phyloP scores from a whole-genome alignment of 2,888 invertebrate genomes.

The Microplitis deprimator region DNA sequence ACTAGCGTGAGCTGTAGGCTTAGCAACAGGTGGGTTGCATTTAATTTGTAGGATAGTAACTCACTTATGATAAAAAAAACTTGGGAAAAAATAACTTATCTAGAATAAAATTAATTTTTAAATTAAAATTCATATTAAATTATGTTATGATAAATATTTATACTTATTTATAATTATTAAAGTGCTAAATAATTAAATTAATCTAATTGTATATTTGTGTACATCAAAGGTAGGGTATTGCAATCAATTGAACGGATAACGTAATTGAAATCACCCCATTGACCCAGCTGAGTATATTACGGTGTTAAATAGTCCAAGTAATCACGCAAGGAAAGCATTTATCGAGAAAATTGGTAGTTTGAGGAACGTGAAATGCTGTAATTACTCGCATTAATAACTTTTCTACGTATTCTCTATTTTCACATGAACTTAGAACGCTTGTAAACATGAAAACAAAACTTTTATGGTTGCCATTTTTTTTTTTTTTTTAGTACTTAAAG shows the following conservation, averaged over 20 bases:
- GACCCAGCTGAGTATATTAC: conserved; percentile 20
- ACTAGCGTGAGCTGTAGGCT: conserved; percentile 51
- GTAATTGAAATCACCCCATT: not conserved
- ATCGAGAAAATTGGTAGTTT: conserved; percentile 23
- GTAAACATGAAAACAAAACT: not conserved
- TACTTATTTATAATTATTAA: not conserved
- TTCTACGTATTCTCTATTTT: not conserved
- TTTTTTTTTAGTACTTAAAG: not conserved
- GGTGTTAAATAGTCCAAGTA: not conserved
- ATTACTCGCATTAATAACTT: conserved; percentile 23
- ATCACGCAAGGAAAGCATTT: conserved; percentile 22
- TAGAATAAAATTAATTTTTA: not conserved
- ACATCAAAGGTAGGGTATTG: not conserved
- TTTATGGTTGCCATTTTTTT: not conserved
- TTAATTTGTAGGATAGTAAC: conserved; percentile 43
- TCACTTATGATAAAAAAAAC: not conserved
- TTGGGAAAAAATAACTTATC: not conserved
- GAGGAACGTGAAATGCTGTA: conserved; percentile 24
- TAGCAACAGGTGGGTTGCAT: conserved; percentile 64
- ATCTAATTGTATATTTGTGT: not conserved
- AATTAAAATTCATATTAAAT: not conserved
- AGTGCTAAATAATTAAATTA: not conserved
- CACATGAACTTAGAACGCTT: not conserved
- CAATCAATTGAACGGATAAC: not conserved
- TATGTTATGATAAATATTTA: too few species aligned